Conservation (phyloP, 2,113 vertebrate species). For the Romanogobio albipinnatus region DNA sequence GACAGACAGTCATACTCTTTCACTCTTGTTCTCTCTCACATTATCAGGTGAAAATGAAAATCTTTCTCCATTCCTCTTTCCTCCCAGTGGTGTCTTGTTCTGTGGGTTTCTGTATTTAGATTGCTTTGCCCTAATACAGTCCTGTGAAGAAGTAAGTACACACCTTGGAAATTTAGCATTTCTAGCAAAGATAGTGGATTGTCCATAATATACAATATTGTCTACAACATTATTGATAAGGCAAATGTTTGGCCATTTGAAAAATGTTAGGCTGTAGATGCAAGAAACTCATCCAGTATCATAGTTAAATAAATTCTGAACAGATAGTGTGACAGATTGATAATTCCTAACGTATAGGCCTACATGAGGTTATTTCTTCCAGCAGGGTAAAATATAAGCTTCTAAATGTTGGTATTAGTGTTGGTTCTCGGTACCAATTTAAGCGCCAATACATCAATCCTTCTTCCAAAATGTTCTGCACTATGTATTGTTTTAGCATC, state of each 20-base stretch:
- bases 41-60: constrained; percentile 12
- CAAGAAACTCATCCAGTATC: not conserved
- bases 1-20: constrained; percentile 39
- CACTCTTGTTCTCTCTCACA: not conserved
- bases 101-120: not conserved
- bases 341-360: not conserved
- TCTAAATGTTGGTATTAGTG: too few species aligned
- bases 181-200: not conserved
- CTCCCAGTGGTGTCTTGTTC: not conserved
- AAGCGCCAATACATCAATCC: too few species aligned
- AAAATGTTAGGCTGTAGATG: not conserved
- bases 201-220: not conserved
- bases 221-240: not conserved
- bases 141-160: not conserved
- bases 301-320: not conserved
- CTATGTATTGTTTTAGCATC: too few species aligned
- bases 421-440: too few species aligned
- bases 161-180: not conserved
- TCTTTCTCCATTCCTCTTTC: not conserved
- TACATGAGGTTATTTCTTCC: not conserved
- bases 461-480: too few species aligned
- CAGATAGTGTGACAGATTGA: not conserved
- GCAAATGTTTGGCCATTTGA: not conserved
- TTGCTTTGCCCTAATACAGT: not conserved
- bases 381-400: too few species aligned